phyloP scores from a whole-genome alignment of 2,113 vertebrate genomes.

The Morone saxatilis region DNA sequence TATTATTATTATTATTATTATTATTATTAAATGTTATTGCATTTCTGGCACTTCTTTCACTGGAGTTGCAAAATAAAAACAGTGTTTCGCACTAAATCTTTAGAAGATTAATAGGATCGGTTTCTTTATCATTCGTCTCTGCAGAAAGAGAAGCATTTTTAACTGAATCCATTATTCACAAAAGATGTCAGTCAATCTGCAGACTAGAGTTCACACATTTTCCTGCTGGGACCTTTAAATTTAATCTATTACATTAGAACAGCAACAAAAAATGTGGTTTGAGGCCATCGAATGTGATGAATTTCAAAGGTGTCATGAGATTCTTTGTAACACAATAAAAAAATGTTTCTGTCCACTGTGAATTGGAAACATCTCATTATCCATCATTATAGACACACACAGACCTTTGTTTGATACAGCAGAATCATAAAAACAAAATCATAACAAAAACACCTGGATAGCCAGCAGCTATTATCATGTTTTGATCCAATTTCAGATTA shows the following conservation, averaged over 20 bases:
- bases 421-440: not conserved
- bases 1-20: not conserved
- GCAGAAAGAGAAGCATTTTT: not conserved
- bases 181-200: not conserved
- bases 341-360: too few relatives aligned
- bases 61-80: not conserved
- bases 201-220: not conserved
- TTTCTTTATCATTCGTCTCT: not conserved
- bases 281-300: not conserved
- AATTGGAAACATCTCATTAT: not conserved
- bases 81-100: not conserved
- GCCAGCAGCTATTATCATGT: constrained; percentile 25
- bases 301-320: not conserved
- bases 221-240: not conserved
- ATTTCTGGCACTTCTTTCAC: not conserved
- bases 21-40: too few relatives aligned
- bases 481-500: constrained; percentile 29
- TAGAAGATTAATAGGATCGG: not conserved
- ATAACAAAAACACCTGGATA: constrained; percentile 19
- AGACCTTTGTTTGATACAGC: not conserved
- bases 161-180: not conserved
- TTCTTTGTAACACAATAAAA: not conserved
- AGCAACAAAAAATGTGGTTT: not conserved
- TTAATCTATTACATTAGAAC: not conserved
- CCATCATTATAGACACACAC: not conserved